Conservation (phyloP, 1,140 invertebrate species). For the Cydia amplana region DNA sequence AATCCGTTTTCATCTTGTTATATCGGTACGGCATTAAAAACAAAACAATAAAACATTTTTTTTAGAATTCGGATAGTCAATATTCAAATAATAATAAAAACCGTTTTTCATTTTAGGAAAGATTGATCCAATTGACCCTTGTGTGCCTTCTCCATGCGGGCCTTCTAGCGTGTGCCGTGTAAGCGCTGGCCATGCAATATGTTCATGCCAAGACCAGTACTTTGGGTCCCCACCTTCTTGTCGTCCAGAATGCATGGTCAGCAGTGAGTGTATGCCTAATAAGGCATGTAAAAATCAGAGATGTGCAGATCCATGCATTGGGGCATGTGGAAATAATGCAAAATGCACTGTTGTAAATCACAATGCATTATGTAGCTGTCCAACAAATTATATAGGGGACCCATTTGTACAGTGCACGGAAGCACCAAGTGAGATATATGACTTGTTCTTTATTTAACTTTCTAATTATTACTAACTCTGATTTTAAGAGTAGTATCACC, state of each 20-base stretch:
- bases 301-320: conserved; percentile 88
- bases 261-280: conserved; percentile 86
- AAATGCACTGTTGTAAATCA: conserved; percentile 88
- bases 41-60: conserved; percentile 25
- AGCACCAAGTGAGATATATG: conserved; percentile 80
- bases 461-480: conserved; percentile 17
- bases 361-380: conserved; percentile 88
- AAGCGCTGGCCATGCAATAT: conserved; percentile 84
- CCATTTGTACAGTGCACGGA: conserved; percentile 84
- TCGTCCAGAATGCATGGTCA: conserved; percentile 87
- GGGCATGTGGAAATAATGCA: conserved; percentile 87
- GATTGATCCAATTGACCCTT: conserved; percentile 81
- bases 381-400: conserved; percentile 84
- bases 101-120: conserved; percentile 58
- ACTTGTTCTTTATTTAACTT: conserved; percentile 37
- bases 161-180: conserved; percentile 86
- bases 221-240: conserved; percentile 86
- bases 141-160: conserved; percentile 85
- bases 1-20: conserved; percentile 85
- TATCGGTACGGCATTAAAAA: conserved; percentile 59
- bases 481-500: not conserved
- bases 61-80: not conserved
- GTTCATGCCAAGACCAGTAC: conserved; percentile 85
- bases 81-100: conserved; percentile 20
- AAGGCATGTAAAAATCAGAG: conserved; percentile 86